A percentile compares a stretch with the other conserved stretches of the same genome.
These are phyloP conservation scores for Lymantria monacha DNA, from an alignment of 2,888 invertebrate species.

Conservation along the genomic window DNA sequence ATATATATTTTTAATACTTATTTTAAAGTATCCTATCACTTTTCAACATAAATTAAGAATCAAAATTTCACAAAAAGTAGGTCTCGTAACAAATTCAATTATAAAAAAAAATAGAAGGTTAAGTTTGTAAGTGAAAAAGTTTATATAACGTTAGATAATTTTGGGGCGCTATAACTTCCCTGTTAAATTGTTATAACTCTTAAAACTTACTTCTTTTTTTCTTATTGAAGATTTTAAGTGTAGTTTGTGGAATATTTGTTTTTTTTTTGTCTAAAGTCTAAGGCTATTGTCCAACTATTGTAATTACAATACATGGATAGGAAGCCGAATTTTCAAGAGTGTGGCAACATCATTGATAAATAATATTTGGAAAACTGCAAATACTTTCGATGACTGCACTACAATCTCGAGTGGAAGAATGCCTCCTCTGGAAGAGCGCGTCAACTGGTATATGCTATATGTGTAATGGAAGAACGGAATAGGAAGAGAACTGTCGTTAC, in stretches of 20 bases:
- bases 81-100: constrained; percentile 29
- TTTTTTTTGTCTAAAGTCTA: not conserved
- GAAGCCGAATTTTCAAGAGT: too few relatives aligned
- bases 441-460: too few relatives aligned
- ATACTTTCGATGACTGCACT: too few relatives aligned
- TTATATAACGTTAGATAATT: constrained; percentile 27
- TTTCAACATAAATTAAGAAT: not conserved
- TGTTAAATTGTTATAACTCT: constrained; percentile 13
- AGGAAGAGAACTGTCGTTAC: too few relatives aligned
- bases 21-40: not conserved
- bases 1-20: too few relatives aligned
- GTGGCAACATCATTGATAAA: too few relatives aligned
- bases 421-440: too few relatives aligned
- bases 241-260: not conserved
- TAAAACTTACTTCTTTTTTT: not conserved
- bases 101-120: constrained; percentile 21
- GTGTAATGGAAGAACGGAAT: too few relatives aligned
- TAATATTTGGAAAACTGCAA: too few relatives aligned
- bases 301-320: too few relatives aligned
- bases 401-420: too few relatives aligned
- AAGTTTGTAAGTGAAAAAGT: constrained; percentile 36
- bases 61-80: constrained; percentile 16
- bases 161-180: constrained; percentile 21
- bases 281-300: too few relatives aligned
- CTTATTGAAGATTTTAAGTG: not conserved